Conservation (phyloP, 2,797 vertebrate genomes). For the Phalloptychus januarius region DNA sequence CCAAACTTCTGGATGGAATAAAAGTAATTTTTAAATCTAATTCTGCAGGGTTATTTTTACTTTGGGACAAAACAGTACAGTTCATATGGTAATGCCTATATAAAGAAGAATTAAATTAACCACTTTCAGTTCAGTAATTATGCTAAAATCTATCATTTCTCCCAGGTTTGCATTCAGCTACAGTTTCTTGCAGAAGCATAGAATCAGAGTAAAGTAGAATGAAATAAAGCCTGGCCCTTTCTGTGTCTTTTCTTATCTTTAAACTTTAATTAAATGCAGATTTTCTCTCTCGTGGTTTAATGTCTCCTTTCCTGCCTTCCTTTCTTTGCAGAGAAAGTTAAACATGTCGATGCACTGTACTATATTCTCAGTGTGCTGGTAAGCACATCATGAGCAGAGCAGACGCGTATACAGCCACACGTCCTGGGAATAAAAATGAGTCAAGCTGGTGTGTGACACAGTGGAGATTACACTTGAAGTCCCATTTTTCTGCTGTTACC, state of each 20-base stretch:
- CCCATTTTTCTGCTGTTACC: constrained; percentile 20
- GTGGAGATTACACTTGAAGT: constrained; percentile 37
- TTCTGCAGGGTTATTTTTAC: neutral
- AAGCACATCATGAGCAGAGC: constrained; percentile 45
- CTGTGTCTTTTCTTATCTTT: constrained; percentile 17
- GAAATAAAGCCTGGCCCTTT: constrained; percentile 5
- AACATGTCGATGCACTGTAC: constrained; percentile 50
- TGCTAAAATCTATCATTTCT: too few species aligned
- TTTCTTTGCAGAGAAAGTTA: constrained; percentile 30
- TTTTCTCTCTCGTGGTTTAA: constrained; percentile 35
- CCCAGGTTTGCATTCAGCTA: neutral
- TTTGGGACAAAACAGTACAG: neutral
- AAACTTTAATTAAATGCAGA: constrained; percentile 21
- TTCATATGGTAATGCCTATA: neutral
- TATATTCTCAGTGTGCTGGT: constrained; percentile 45
- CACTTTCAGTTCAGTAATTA: neutral
- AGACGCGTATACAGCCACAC: constrained; percentile 21
- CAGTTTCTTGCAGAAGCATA: neutral
- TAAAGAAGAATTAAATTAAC: neutral
- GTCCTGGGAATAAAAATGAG: constrained; percentile 40
- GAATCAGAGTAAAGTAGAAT: neutral
- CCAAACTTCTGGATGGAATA: neutral
- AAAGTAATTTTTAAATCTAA: neutral
- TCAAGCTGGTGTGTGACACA: constrained; percentile 52
- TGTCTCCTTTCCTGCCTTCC: neutral